Conservation (phyloP, 2,888 invertebrate species). For the Luffia ferchaultella region DNA sequence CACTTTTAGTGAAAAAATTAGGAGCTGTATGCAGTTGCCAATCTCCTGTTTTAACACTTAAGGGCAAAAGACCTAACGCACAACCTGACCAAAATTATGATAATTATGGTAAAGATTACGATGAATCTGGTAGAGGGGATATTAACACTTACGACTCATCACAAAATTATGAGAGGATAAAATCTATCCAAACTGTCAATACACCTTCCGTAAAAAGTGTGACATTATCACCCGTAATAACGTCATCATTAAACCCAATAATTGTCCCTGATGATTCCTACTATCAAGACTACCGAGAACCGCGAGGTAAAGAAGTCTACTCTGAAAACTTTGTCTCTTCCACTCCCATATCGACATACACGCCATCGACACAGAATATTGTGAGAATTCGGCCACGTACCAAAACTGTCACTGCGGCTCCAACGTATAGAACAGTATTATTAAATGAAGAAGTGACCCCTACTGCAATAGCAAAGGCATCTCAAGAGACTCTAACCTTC, state of each 20-base stretch:
- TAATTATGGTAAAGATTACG: slow-evolving; percentile 34
- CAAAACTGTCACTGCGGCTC: slow-evolving; percentile 46
- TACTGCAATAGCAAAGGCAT: slow-evolving; percentile 20
- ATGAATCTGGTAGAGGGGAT: slow-evolving; percentile 34
- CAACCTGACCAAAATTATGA: slow-evolving; percentile 31
- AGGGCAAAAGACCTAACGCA: slow-evolving; percentile 45
- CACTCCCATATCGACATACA: slow-evolving; percentile 23
- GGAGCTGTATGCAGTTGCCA: slow-evolving; percentile 78
- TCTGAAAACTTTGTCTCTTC: slow-evolving; percentile 21
- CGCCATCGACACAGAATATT: slow-evolving; percentile 32
- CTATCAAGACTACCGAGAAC: slow-evolving; percentile 49
- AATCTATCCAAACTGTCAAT: slow-evolving; percentile 17
- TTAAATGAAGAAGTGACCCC: slow-evolving; percentile 34
- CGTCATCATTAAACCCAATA: slow-evolving; percentile 52
- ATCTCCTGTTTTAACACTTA: slow-evolving; percentile 60
- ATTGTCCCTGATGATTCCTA: slow-evolving; percentile 58
- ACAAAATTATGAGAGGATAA: slow-evolving; percentile 23
- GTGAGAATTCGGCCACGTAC: slow-evolving; percentile 38
- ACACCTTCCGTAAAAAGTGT: slow-evolving; percentile 11
- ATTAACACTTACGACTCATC: slow-evolving; percentile 29
- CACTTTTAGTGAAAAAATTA: slow-evolving; percentile 73
- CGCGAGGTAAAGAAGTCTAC: slow-evolving; percentile 23
- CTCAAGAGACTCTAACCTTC: slow-evolving; percentile 26
- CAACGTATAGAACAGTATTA: slow-evolving; percentile 46
- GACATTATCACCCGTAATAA: slow-evolving; percentile 33